Evolutionary conservation across 2,113 vertebrate genomes (phyloP).

Genomic region (Peromyscus polionotus): DNA sequence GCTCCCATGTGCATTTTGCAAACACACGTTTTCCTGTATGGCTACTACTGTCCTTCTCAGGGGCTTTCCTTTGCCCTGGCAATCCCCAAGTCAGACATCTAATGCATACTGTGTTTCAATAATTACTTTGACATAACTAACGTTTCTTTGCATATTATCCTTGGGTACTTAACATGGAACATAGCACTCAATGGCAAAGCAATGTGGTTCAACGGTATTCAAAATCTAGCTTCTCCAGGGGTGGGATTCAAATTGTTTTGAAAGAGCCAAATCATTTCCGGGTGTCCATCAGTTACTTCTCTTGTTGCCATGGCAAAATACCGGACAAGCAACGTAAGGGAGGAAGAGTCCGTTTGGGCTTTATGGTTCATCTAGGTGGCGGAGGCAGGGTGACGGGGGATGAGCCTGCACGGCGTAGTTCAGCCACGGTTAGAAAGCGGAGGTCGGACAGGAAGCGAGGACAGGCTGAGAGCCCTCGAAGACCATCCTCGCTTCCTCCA

Average conservation of each 20-base stretch:
- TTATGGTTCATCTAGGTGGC: no score
- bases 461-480: not conserved
- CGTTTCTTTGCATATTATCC: not conserved
- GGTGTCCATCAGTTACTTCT: not conserved
- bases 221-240: not conserved
- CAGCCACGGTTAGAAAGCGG: no score
- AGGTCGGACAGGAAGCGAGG: not conserved
- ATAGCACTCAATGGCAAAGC: not conserved
- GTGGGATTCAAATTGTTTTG: not conserved
- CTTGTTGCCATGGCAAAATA: not conserved
- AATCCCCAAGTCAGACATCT: not conserved
- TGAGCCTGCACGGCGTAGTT: not conserved
- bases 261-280: not conserved
- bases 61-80: not conserved
- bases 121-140: not conserved
- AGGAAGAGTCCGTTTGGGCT: not conserved
- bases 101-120: not conserved
- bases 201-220: not conserved
- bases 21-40: not conserved
- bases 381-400: no score
- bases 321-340: no score
- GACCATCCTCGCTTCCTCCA: not conserved
- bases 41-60: not conserved
- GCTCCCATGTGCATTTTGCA: not conserved
- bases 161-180: not conserved